Evolutionary conservation across 2,888 invertebrate genomes (phyloP), one percentile per base, ranked within the genome.

Genomic region (Drosophila rubida): DNA sequence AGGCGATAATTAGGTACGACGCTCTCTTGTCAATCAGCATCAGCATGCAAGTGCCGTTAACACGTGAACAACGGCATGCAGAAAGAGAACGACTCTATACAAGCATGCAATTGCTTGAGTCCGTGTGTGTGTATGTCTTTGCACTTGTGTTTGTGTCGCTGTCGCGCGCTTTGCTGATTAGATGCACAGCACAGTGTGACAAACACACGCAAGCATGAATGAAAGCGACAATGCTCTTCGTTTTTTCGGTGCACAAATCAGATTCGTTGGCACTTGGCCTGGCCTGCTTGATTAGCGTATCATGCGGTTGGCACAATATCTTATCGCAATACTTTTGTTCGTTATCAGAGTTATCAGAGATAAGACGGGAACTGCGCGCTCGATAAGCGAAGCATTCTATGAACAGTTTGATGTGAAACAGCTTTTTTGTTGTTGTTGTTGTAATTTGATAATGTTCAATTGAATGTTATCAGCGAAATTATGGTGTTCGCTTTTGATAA

Each of bases 21-120:
- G 62, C 62, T 66, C 72, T 62, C 55, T 57, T 54, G 54, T 66
- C 55, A 71, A 64, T 71, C 77, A 66, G 53, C 41, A 54, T 53
- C 65, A 49, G 53, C 57, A 58, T 63, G 42, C 50, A 58, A n/a
- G 66, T 51, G 82, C 86, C 69, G 81, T 84, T 83, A 87, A 73
- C 86, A 79, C 86, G 86, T 79, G 79, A 79, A 82, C 58, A 48
- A 49, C 60, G 30, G 32, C 60, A 25, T 57, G 59, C 61, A 76
- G 60, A 77, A 49, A 54, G 37, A 75, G 58, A 60, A 27, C 48
- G 39, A 50, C 23, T 25, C 13, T 25, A 42, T 48, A 32, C 22
- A 9, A 42, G 19, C 22, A 14, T 25, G 16, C 42, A 11, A 23
- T 35, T 32, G n/a, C 16, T 11, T 6, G 7, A 37, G 37, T 30